Evolutionary conservation across 2,113 vertebrate genomes (phyloP), one percentile per base, ranked within the genome.

Genomic region (Athene cunicularia): DNA sequence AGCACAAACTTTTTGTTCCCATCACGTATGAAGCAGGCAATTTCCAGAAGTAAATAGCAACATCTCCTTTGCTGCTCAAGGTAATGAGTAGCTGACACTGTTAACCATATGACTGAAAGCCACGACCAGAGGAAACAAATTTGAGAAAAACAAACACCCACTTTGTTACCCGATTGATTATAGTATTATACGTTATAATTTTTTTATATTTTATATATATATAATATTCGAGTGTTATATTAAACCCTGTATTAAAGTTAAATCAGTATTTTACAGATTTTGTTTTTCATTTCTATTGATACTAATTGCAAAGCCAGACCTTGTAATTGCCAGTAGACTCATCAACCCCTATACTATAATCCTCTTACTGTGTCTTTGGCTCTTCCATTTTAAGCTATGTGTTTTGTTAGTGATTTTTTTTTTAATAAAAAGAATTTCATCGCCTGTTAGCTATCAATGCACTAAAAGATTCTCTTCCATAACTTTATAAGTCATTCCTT

Each of bases 401-500:
- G 41, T 37, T 97, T 94, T 93, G 58, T 93, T 95, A 84, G 30
- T 47, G 35, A 68, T 24, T 8, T 35, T 11, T 47, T 27, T 50
- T 45, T 79, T 88, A 86, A 47, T 32, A n/a, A 59, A 39, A 53
- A 41, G 30, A 50, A 37, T 82, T 91, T 95, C n/a, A 13, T 86
- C 87, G 58, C 70, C 86, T 87, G 53, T 26, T 88, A 56, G 77
- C 75, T 85, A 84, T 85, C 90, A 93, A 94, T 81, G 50, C 55
- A 74, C 18, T 47, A 8, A 80, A 95, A 82, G 6, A 68, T 85
- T 82, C 7, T 82, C 53, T 91, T 89, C 76, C 84, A 93, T 93
- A 93, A 95, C 52, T 81, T 92, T 67, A 89, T 85, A 76, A 96
- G 89, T 82, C 71, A 68, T 88, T 77, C 50, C 35, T 66, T 79